These are phyloP conservation scores for Cerceris ruficornis DNA, from an alignment of 2,888 invertebrate species.

Conservation along the genomic window DNA sequence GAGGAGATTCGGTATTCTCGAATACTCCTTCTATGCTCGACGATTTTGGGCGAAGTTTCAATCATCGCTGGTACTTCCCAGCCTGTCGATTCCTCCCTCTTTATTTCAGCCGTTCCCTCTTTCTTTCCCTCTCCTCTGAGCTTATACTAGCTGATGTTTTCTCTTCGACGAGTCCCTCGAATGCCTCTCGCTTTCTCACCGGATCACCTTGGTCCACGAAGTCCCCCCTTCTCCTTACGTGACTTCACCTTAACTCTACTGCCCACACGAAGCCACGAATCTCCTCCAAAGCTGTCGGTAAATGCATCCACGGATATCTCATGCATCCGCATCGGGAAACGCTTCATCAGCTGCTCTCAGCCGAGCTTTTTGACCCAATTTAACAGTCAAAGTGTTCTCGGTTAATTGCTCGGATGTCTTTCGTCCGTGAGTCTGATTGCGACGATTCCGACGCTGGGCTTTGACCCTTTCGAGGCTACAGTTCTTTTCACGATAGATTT, in stretches of 20 bases:
- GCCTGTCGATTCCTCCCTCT: neutral
- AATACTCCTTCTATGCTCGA: too few species aligned
- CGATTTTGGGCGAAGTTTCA: neutral
- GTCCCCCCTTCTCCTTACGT: slow-evolving; percentile 13
- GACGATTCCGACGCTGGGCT: too few species aligned
- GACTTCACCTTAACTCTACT: slow-evolving; percentile 42
- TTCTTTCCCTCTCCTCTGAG: neutral
- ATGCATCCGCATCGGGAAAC: neutral
- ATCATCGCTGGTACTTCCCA: neutral
- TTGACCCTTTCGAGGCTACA: too few species aligned
- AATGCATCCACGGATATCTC: slow-evolving; percentile 24
- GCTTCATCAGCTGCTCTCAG: neutral
- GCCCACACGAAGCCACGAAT: slow-evolving; percentile 25
- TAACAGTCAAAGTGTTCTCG: too few species aligned
- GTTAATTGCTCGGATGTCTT: too few species aligned
- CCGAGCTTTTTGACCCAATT: neutral
- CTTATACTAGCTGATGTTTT: slow-evolving; percentile 15
- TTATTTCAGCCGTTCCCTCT: slow-evolving; percentile 12
- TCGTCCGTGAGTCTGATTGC: too few species aligned
- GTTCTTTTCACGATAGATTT: too few species aligned
- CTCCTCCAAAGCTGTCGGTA: slow-evolving; percentile 35
- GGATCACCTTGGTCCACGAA: slow-evolving; percentile 71
- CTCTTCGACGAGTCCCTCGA: slow-evolving; percentile 9
- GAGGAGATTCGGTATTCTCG: neutral
- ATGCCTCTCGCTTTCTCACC: slow-evolving; percentile 67